phyloP scores from a whole-genome alignment of 2,888 invertebrate species.

The Leptopilina drosophilae region DNA sequence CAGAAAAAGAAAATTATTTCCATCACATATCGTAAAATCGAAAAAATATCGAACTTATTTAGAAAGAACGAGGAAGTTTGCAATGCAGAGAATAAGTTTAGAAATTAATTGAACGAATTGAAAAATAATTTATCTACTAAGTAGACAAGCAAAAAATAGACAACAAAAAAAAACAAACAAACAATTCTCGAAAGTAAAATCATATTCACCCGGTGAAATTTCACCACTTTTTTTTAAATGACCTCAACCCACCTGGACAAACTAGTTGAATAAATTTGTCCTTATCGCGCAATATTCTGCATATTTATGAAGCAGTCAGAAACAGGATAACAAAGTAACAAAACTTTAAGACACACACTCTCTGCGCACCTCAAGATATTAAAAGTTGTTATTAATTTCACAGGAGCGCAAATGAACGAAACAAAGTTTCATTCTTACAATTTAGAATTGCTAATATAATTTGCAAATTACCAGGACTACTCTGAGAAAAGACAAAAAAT shows the following conservation, averaged over 20 bases:
- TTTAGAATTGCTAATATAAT: slow-evolving; percentile 17
- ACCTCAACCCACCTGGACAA: neutral
- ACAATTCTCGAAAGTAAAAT: no score
- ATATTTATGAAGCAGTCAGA: slow-evolving; percentile 29
- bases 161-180: no score
- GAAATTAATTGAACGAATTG: no score
- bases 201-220: no score
- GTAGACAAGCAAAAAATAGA: no score
- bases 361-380: neutral
- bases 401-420: neutral
- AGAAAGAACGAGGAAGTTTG: no score
- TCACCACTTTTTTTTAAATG: no score
- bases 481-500: neutral
- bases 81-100: no score
- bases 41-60: no score
- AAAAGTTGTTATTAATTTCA: neutral
- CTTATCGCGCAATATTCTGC: neutral
- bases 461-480: neutral
- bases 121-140: no score
- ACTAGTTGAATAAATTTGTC: slow-evolving; percentile 3
- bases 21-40: no score
- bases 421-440: slow-evolving; percentile 2
- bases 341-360: slow-evolving; percentile 5
- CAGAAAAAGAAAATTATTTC: no score
- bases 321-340: slow-evolving; percentile 1